Base-by-base conservation (phyloP, 2,888 invertebrate species). In the Tenthredo scrophulariae region DNA sequence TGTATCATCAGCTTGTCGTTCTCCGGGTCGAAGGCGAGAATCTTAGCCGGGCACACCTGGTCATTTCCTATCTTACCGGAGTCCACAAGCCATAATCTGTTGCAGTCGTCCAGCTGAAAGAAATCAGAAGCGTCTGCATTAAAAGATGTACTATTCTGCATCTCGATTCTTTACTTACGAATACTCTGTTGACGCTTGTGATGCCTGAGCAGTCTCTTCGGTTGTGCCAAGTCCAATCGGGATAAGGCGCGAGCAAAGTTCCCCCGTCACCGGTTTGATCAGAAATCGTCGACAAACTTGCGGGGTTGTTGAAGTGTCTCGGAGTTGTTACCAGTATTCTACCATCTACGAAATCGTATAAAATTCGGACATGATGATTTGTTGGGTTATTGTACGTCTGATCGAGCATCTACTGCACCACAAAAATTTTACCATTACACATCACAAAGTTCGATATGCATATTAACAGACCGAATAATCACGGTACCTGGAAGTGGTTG, bases 111-210 rank as follows among this genome's bases (percentile, higher is more conserved):
- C 83, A 96, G 95, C 96, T 97, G 93, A 62, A 94, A 94, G 84
- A 46, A 46, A 72, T 26, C 67, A 79, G 5, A 77, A 67, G 9
- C 9, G 1, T 26, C 0, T 26, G 46, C 37, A 26, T 15, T 2
- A 29, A 54, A 5, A 10, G 15, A 18, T n/a, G 33, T 7, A 22
- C 13, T 22, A n/a, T 26, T 29, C 6, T 5, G 1, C 22, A 40
- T 22, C 7, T 22, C 37, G 29, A 18, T 65, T 22, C 37, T n/a
- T n/a, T 88, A 94, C 95, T 94, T 93, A 97, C 97, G 88, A 96
- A 95, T n/a, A 96, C 94, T 91, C 97, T 94, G 90, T 96, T 97
- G 2, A 96, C 97, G 0, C 96, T 97, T 0, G 96, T 96, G 70
- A 97, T 94, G 26, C 95, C 95, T 43, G 95, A 94, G 89, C 97